These are phyloP conservation scores for Ammospiza caudacuta DNA, from an alignment of 2,113 vertebrate species.

Conservation along the genomic window DNA sequence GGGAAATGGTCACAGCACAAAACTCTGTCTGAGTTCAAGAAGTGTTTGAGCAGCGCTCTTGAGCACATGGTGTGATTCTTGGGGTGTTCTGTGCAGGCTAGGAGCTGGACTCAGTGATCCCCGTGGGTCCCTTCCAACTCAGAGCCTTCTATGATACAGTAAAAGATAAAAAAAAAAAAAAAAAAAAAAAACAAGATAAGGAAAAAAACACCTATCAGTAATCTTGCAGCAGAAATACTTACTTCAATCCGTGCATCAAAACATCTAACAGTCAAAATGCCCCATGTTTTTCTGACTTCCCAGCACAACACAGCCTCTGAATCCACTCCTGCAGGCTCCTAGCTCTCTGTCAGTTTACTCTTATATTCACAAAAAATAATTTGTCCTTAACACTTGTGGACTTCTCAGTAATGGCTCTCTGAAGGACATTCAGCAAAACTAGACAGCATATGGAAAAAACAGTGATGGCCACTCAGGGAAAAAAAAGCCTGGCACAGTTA, in stretches of 20 bases:
- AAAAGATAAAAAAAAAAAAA: neutral
- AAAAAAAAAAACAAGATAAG: neutral
- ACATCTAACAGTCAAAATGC: neutral
- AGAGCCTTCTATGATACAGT: neutral
- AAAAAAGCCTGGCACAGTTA: neutral
- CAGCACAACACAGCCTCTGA: neutral
- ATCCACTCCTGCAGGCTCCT: neutral
- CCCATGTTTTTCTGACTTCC: neutral
- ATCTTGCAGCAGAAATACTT: neutral
- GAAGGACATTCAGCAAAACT: neutral
- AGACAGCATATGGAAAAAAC: neutral
- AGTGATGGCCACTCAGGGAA: neutral
- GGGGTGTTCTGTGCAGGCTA: neutral
- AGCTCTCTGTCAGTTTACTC: neutral
- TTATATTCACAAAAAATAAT: neutral
- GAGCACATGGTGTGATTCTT: neutral
- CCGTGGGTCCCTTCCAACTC: neutral
- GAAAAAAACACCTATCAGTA: neutral
- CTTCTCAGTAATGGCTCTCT: neutral
- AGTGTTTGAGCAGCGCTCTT: accelerated
- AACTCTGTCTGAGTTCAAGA: neutral
- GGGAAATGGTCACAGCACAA: neutral
- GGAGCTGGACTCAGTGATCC: neutral
- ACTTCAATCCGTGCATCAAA: neutral
- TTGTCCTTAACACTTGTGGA: neutral